Evolutionary conservation across 64 coral and sea anemone species (phyloP).

Genomic region (Pocillopora verrucosa): DNA sequence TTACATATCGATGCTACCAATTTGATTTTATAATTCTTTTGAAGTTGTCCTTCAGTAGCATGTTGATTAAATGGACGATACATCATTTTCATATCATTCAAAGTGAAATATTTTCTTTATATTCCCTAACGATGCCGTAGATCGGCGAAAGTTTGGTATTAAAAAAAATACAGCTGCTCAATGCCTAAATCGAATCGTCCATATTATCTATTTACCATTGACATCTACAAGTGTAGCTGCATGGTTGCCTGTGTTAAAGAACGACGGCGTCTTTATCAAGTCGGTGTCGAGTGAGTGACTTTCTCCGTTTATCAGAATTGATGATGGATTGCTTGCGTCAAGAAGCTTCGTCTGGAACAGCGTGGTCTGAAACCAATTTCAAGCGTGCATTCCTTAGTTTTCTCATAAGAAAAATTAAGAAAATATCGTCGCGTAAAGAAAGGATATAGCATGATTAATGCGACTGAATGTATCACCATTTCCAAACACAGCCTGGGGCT

Average conservation of each 20-base stretch:
- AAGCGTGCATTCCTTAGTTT: background rate
- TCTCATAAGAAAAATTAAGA: too few species aligned
- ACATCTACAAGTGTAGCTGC: background rate
- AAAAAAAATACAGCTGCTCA: background rate
- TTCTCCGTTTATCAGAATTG: background rate
- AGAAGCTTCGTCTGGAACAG: conserved; percentile 37
- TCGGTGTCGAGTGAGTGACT: background rate
- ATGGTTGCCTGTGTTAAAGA: background rate
- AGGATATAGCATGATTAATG: too few species aligned
- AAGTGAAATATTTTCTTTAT: background rate
- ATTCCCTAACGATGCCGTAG: background rate
- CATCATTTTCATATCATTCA: too few species aligned
- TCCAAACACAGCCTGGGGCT: too few species aligned
- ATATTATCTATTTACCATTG: background rate
- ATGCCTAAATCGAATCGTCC: background rate
- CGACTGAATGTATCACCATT: too few species aligned
- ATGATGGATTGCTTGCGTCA: background rate
- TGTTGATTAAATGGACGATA: too few species aligned
- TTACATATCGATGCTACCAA: too few species aligned
- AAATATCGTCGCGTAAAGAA: too few species aligned
- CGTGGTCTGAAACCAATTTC: conserved; percentile 8
- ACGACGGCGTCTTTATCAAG: background rate
- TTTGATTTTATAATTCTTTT: too few species aligned
- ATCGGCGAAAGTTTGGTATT: background rate
- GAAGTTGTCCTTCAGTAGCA: too few species aligned